Base-by-base conservation (phyloP, 2,888 invertebrate species). In the Machimus atricapillus region DNA sequence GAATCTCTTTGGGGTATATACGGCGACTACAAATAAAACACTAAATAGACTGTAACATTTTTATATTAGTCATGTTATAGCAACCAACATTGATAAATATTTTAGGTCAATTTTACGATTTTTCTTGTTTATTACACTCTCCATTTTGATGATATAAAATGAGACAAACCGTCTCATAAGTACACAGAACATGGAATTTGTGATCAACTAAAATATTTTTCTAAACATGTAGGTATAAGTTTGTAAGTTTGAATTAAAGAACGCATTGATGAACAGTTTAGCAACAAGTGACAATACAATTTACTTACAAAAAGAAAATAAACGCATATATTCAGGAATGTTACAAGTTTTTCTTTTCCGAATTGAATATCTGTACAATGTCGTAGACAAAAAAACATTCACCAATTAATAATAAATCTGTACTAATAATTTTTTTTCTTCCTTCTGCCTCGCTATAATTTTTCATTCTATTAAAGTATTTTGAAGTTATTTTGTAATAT, bases 1-100 rank as follows among this genome's bases (percentile, higher is more conserved):
- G n/a, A n/a, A n/a, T n/a, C n/a, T n/a, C n/a, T n/a, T n/a, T n/a
- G n/a, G n/a, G n/a, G 23, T 6, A 52, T 23, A 52, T 23, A 43
- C 4, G 27, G 16, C 8, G 6, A 5, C n/a, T 27, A 19, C 12
- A 27, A 79, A 82, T 31, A 85, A 58, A 74, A 31, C 74, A 74
- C 16, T 27, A 27, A 56, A 19, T 37, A 37, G 19, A 37, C 74
- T 74, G 73, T 58, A 85, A 85, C 85, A 85, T 43, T 43, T 85
- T 85, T 58, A 85, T 85, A 85, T 85, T 83, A 66, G 83, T 83
- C 37, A 56, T 83, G 66, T 58, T 74, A 85, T 74, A 74, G 85
- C 74, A 74, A 85, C 46, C 85, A 85, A 85, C 85, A 85, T 85
- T 85, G 74, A 85, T 85, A 85, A 85, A 85, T 85, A 85, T 27